Evolutionary conservation across 2,797 vertebrate genomes (phyloP).

Genomic region (Sebastiscus tertius): DNA sequence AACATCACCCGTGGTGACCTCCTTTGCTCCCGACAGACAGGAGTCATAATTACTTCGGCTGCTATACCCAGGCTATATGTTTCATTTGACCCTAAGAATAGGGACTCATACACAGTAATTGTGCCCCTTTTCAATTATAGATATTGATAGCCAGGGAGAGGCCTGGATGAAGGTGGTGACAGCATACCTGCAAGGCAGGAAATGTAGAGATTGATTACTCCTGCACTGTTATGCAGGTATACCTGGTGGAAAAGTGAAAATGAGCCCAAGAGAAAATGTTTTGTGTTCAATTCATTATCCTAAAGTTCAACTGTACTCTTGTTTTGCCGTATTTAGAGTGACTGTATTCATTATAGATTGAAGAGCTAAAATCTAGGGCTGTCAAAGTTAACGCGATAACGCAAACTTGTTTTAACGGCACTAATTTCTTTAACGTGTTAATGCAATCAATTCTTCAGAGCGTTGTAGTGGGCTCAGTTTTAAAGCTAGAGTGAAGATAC

Average conservation of each 20-base stretch:
- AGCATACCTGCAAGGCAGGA: conserved; percentile 20
- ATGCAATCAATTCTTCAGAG: no score
- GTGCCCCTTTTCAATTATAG: conserved; percentile 7
- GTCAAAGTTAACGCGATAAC: no score
- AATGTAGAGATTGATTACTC: conserved; percentile 22
- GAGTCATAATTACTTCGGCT: background rate
- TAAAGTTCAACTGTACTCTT: background rate
- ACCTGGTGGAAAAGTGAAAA: background rate
- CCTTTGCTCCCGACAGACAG: background rate
- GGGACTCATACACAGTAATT: background rate
- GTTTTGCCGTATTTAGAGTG: background rate
- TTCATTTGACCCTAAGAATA: background rate
- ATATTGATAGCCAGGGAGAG: conserved; percentile 2
- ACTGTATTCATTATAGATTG: background rate
- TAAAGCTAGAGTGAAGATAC: no score
- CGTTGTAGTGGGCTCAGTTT: no score
- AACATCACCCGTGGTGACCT: background rate
- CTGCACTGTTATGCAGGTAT: background rate
- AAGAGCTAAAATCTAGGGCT: no score
- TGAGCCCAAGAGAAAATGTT: background rate
- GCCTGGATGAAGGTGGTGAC: conserved; percentile 1
- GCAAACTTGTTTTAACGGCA: no score
- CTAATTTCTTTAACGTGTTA: no score
- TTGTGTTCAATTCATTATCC: background rate
- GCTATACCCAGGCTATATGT: background rate